A percentile compares a stretch with the other conserved stretches of the same genome.
These are phyloP conservation scores for Podocnemis expansa DNA, from an alignment of 2,113 vertebrate species.

Conservation along the genomic window DNA sequence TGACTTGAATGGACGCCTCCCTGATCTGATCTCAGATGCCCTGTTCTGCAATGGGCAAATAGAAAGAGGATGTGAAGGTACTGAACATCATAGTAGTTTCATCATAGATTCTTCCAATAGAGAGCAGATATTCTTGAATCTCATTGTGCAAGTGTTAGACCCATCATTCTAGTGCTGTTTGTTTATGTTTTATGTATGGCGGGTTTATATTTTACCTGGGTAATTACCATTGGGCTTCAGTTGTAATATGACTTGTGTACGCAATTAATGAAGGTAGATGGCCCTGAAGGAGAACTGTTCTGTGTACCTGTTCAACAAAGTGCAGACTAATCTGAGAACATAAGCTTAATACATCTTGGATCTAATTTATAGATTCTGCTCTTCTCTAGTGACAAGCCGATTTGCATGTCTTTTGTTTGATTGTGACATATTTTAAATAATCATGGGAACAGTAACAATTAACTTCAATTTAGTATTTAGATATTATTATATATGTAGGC, in stretches of 20 bases:
- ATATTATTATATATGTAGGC: background rate
- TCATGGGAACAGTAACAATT: constrained; percentile 20
- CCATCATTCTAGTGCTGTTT: background rate
- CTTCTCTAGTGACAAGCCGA: background rate
- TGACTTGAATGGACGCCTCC: constrained; percentile 94
- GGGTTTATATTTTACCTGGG: background rate
- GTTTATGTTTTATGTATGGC: background rate
- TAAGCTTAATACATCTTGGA: constrained; percentile 12
- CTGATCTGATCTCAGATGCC: constrained; percentile 94
- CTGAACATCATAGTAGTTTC: background rate
- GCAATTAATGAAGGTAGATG: background rate
- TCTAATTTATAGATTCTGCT: background rate
- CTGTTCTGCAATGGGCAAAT: constrained; percentile 95
- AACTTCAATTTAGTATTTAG: background rate
- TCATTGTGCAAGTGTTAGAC: background rate
- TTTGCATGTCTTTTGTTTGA: constrained; percentile 41
- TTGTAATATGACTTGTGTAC: background rate
- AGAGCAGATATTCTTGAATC: background rate
- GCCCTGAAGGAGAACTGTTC: background rate
- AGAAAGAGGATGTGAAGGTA: constrained; percentile 98
- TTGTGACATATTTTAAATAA: constrained; percentile 50
- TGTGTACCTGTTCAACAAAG: background rate
- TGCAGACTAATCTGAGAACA: constrained; percentile 6
- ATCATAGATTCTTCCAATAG: background rate
- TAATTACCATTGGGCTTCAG: background rate